These are phyloP conservation scores for Gasteruption jaculator DNA, from an alignment of 2,888 invertebrate genomes.

Conservation along the genomic window DNA sequence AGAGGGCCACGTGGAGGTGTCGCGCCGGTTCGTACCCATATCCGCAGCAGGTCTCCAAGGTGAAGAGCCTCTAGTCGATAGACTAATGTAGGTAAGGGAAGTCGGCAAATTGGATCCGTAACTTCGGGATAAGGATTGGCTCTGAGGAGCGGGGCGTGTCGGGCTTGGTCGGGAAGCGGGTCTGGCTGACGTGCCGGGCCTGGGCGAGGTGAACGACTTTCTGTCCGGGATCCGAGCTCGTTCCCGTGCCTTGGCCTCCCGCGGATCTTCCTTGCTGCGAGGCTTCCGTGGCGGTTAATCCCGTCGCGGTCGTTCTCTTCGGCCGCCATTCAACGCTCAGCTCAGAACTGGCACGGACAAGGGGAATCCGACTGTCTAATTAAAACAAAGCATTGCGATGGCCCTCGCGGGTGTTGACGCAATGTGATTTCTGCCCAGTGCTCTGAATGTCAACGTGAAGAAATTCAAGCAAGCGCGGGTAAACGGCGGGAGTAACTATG, in stretches of 20 bases:
- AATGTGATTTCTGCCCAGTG: constrained; percentile 68
- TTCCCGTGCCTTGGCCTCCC: too few relatives aligned
- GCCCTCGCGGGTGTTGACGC: constrained; percentile 58
- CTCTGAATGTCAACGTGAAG: constrained; percentile 62
- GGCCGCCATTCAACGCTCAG: constrained; percentile 14
- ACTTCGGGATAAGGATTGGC: constrained; percentile 70
- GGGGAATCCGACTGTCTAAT: constrained; percentile 47
- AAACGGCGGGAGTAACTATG: constrained; percentile 57
- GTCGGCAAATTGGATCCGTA: constrained; percentile 65
- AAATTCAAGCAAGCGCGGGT: constrained; percentile 63
- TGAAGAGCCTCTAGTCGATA: constrained; percentile 64
- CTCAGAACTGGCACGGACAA: constrained; percentile 57
- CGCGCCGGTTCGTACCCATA: too few relatives aligned
- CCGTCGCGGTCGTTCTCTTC: too few relatives aligned
- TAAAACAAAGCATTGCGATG: constrained; percentile 60
- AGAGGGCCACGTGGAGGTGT: too few relatives aligned
- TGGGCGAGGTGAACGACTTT: too few relatives aligned
- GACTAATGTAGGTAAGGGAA: constrained; percentile 67
- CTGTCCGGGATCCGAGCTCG: too few relatives aligned
- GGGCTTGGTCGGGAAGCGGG: too few relatives aligned
- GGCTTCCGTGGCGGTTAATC: too few relatives aligned
- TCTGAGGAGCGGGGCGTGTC: too few relatives aligned
- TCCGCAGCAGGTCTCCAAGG: too few relatives aligned
- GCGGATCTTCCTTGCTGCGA: too few relatives aligned
- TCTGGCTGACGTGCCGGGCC: too few relatives aligned